These are phyloP conservation scores for Drosophila chauvacae DNA, from an alignment of 1,140 invertebrate species.

Conservation along the genomic window DNA sequence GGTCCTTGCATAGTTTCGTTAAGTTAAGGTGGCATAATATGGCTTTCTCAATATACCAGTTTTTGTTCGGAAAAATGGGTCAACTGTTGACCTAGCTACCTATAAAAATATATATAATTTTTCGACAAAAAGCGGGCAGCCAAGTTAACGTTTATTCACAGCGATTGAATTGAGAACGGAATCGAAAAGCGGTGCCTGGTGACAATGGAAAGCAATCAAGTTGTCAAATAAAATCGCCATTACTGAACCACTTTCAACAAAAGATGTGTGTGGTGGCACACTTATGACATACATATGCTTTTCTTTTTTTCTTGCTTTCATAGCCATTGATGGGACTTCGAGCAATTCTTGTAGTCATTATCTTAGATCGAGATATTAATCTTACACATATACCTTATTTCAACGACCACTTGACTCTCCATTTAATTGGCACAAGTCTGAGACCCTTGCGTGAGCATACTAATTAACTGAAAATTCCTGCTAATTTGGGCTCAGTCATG, in stretches of 20 bases:
- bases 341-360: slow-evolving; percentile 4
- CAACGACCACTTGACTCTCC: not conserved
- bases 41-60: not conserved
- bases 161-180: slow-evolving; percentile 28
- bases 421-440: slow-evolving; percentile 17
- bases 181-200: slow-evolving; percentile 11
- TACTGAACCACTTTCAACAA: slow-evolving; percentile 42
- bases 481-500: slow-evolving; percentile 16
- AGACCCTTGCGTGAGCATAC: slow-evolving; percentile 3
- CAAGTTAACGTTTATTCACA: not conserved
- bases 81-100: not conserved
- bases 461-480: slow-evolving; percentile 23
- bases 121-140: not conserved
- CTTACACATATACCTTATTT: slow-evolving; percentile 15
- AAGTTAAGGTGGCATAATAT: not conserved
- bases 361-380: slow-evolving; percentile 25
- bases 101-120: slow-evolving; percentile 4
- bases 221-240: slow-evolving; percentile 46
- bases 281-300: slow-evolving; percentile 14
- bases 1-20: not conserved
- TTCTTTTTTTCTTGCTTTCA: slow-evolving; percentile 24
- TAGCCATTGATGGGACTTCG: slow-evolving; percentile 10
- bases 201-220: slow-evolving; percentile 47
- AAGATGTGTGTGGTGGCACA: slow-evolving; percentile 28
- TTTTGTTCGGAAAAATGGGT: slow-evolving; percentile 15